Evolutionary conservation across 64 coral and sea anemone species (phyloP).

Genomic region (Hydrozoanthus tunicans): DNA sequence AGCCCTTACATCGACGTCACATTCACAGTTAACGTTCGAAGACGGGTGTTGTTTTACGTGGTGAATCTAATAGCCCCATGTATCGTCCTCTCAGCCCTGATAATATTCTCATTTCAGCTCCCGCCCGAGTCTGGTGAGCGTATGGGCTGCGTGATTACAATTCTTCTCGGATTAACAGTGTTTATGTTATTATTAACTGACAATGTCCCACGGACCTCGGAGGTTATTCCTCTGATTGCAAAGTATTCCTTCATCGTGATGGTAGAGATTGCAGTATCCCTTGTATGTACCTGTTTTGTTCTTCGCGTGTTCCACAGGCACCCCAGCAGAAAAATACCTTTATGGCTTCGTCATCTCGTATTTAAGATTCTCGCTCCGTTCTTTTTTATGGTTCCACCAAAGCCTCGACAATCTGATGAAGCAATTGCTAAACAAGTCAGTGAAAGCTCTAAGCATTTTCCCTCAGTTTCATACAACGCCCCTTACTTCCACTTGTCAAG

Average conservation of each 20-base stretch:
- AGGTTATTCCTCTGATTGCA: constrained; percentile 93
- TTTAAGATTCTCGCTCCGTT: constrained; percentile 77
- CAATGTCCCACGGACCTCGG: constrained; percentile 75
- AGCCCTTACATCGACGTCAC: constrained; percentile 88
- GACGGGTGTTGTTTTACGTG: constrained; percentile 89
- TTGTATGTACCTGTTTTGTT: constrained; percentile 80
- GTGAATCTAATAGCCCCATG: constrained; percentile 87
- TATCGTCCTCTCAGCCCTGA: constrained; percentile 71
- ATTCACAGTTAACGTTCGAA: constrained; percentile 64
- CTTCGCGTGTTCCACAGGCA: constrained; percentile 81
- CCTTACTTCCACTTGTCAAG: constrained; percentile 45
- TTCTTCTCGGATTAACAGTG: constrained; percentile 87
- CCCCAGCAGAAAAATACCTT: constrained; percentile 57
- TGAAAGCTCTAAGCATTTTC: constrained; percentile 9
- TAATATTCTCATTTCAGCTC: constrained; percentile 83
- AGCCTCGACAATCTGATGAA: constrained; percentile 2
- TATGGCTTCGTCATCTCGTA: constrained; percentile 68
- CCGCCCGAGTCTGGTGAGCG: constrained; percentile 96
- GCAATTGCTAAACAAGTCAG: not conserved
- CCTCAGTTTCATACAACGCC: not conserved
- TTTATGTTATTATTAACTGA: constrained; percentile 93
- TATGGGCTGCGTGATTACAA: constrained; percentile 87
- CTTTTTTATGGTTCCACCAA: constrained; percentile 59
- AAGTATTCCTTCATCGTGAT: constrained; percentile 85
- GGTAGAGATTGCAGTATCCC: constrained; percentile 81